phyloP scores from a whole-genome alignment of 2,113 vertebrate species.

The Caloenas nicobarica region DNA sequence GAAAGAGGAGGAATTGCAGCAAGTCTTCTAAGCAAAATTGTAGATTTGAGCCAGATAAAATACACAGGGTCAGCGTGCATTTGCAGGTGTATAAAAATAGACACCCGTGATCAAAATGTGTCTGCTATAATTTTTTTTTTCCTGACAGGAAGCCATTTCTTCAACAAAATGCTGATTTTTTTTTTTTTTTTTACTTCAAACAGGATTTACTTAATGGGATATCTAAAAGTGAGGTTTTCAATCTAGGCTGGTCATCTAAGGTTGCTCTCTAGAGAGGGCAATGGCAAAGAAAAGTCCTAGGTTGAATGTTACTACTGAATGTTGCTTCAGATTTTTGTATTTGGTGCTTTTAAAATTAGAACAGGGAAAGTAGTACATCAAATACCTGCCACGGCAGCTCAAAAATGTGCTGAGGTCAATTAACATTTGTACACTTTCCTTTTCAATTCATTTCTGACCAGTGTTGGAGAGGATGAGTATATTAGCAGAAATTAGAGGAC shows the following conservation, averaged over 20 bases:
- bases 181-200: neutral
- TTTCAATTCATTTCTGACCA: neutral
- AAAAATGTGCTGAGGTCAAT: neutral
- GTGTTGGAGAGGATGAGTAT: neutral
- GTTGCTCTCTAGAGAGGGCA: neutral
- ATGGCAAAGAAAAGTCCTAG: neutral
- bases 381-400: neutral
- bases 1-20: neutral
- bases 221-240: neutral
- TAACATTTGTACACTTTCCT: neutral
- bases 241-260: neutral
- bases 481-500: conserved; percentile 13
- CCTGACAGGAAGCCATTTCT: neutral
- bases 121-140: neutral
- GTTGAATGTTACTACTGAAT: neutral
- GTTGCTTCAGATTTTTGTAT: neutral
- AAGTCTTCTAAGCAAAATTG: neutral
- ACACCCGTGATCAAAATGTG: neutral
- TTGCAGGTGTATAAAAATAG: neutral
- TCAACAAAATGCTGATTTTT: neutral
- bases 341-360: neutral
- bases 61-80: neutral
- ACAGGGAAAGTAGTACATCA: neutral
- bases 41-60: neutral
- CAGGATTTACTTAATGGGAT: neutral